Evolutionary conservation across 2,797 vertebrate species (phyloP).

Genomic region (Sparus aurata): DNA sequence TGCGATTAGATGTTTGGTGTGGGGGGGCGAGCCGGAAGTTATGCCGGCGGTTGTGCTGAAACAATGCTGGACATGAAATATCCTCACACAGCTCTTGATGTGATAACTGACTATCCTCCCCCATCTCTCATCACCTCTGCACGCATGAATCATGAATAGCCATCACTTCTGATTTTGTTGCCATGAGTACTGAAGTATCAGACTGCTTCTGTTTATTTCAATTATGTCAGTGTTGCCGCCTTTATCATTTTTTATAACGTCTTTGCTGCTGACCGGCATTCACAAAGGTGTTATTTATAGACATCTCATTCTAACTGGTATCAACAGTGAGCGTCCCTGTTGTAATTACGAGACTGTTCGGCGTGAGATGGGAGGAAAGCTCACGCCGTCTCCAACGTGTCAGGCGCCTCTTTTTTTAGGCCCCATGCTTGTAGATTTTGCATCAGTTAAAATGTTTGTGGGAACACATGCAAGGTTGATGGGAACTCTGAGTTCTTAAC

Average conservation of each 20-base stretch:
- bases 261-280: slow-evolving; percentile 32
- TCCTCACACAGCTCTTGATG: slow-evolving; percentile 51
- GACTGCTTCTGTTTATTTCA: slow-evolving; percentile 20
- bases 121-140: slow-evolving; percentile 59
- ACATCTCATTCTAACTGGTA: slow-evolving; percentile 41
- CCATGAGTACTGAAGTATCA: slow-evolving; percentile 45
- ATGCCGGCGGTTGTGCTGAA: slow-evolving; percentile 55
- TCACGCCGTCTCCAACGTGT: slow-evolving; percentile 35
- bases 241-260: slow-evolving; percentile 2
- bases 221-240: not conserved
- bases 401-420: slow-evolving; percentile 52
- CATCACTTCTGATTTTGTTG: slow-evolving; percentile 52
- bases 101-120: slow-evolving; percentile 55
- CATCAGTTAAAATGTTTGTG: slow-evolving; percentile 80
- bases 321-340: slow-evolving; percentile 40
- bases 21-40: slow-evolving; percentile 51
- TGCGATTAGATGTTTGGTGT: slow-evolving; percentile 8
- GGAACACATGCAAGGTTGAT: slow-evolving; percentile 83
- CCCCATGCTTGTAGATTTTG: slow-evolving; percentile 65
- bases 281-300: slow-evolving; percentile 62
- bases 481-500: slow-evolving; percentile 84
- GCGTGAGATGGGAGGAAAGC: slow-evolving; percentile 31
- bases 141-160: slow-evolving; percentile 62
- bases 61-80: slow-evolving; percentile 54
- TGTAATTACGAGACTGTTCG: slow-evolving; percentile 36